Base-by-base conservation (phyloP, 1,140 invertebrate species). In the Hirudo medicinalis region DNA sequence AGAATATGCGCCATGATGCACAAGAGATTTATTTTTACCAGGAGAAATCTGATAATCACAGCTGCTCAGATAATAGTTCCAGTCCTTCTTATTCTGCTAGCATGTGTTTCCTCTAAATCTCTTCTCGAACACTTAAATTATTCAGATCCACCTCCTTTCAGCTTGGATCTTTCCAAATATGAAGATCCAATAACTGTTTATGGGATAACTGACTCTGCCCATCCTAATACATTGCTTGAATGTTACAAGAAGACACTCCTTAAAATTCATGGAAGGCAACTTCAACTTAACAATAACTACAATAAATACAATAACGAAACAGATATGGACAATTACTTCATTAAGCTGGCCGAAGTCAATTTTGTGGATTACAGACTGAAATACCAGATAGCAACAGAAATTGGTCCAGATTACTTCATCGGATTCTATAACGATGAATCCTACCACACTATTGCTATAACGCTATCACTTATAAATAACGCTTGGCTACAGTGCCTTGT, bases 381-480 rank as follows among this genome's bases (percentile, higher is more conserved):
- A 32, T 70, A 70, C n/a, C 69, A 49, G 49, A 54, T 53, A 49
- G 69, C 32, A 8, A 49, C 53, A 11, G 49, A 36, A 36, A 54
- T 70, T n/a, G 69, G 49, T 11, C 53, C 40, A 22, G 43, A 70
- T 53, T 53, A 36, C 22, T 49, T 70, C 19, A 54, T 19, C n/a
- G 79, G 77, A 0, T 78, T 78, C 71, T 86, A 83, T 75, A 85
- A 85, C 73, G 82, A 84, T 63, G 82, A 85, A 73, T 81, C 89
- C 0, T 87, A 86, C 78, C 89, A 91, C 78, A 85, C 87, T 49
- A 84, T 87, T n/a, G 86, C 87, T 0, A 83, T 87, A 6, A 81
- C 85, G 0, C 76, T 89, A 36, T 85, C 85, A 76, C 71, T 86
- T 17, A 74, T 88, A 3, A 81, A 83, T 67, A 88, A 87, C 78